phyloP scores from a whole-genome alignment of 2,113 vertebrate genomes.

The Bujurquina vittata region DNA sequence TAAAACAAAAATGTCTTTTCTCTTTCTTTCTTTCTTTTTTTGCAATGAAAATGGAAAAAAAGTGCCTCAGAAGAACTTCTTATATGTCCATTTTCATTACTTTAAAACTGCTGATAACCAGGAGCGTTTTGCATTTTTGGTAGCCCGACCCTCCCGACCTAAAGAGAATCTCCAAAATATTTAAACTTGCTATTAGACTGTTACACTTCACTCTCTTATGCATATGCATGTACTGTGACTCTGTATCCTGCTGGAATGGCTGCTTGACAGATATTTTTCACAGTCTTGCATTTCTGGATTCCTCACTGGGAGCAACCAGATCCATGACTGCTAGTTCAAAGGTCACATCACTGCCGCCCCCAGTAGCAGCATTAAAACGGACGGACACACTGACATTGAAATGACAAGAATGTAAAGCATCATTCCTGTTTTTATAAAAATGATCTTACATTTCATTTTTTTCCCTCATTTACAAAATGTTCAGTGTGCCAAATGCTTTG shows the following conservation, averaged over 20 bases:
- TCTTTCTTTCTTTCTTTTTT: no score
- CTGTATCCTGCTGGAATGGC: constrained; percentile 12
- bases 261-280: constrained; percentile 45
- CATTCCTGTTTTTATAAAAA: background rate
- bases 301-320: constrained; percentile 49
- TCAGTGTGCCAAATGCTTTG: background rate
- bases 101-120: background rate
- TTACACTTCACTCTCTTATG: background rate
- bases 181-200: background rate
- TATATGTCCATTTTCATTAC: background rate
- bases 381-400: constrained; percentile 14
- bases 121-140: background rate
- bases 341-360: constrained; percentile 57
- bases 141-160: background rate
- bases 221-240: background rate
- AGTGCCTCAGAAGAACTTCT: background rate
- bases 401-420: constrained; percentile 25
- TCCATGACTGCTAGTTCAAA: constrained; percentile 66
- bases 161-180: background rate
- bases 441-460: background rate
- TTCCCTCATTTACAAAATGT: no score
- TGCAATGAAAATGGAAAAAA: background rate
- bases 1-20: no score
- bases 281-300: constrained; percentile 58
- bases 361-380: constrained; percentile 23